Evolutionary conservation across 2,888 invertebrate genomes (phyloP).

Genomic region (Rhodophaea formosa): DNA sequence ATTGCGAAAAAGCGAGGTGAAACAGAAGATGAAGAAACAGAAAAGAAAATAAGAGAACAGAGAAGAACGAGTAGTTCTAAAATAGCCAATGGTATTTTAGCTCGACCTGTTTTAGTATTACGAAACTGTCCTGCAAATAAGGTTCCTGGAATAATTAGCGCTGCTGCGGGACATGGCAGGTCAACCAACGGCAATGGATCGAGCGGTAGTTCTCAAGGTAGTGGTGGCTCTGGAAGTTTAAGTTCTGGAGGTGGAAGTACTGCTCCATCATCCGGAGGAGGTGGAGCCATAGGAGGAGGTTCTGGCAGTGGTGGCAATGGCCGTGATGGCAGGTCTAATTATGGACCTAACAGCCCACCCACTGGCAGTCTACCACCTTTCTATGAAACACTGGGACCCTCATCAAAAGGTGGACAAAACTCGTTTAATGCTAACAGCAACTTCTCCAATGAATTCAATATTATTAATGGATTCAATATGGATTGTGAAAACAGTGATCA

Average conservation of each 20-base stretch:
- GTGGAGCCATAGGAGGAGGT: constrained; percentile 83
- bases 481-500: constrained; percentile 88
- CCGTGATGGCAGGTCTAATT: constrained; percentile 91
- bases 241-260: constrained; percentile 79
- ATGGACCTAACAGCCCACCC: constrained; percentile 93
- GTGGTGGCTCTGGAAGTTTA: constrained; percentile 73
- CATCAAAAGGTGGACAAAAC: constrained; percentile 87
- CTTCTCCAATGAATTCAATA: constrained; percentile 85
- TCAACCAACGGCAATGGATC: constrained; percentile 82
- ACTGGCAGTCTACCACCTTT: constrained; percentile 94
- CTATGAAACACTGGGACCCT: constrained; percentile 87
- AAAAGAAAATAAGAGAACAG: constrained; percentile 85
- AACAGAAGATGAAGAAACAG: constrained; percentile 85
- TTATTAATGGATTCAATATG: constrained; percentile 87
- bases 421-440: constrained; percentile 85
- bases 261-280: constrained; percentile 82
- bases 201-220: constrained; percentile 76
- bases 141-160: constrained; percentile 84
- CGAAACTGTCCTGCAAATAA: constrained; percentile 81
- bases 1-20: constrained; percentile 90
- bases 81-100: constrained; percentile 80
- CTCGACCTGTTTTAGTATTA: constrained; percentile 77
- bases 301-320: constrained; percentile 90
- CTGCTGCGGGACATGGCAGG: constrained; percentile 91
- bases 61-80: constrained; percentile 85